phyloP scores from a whole-genome alignment of 2,113 vertebrate species.

The Colaptes auratus region DNA sequence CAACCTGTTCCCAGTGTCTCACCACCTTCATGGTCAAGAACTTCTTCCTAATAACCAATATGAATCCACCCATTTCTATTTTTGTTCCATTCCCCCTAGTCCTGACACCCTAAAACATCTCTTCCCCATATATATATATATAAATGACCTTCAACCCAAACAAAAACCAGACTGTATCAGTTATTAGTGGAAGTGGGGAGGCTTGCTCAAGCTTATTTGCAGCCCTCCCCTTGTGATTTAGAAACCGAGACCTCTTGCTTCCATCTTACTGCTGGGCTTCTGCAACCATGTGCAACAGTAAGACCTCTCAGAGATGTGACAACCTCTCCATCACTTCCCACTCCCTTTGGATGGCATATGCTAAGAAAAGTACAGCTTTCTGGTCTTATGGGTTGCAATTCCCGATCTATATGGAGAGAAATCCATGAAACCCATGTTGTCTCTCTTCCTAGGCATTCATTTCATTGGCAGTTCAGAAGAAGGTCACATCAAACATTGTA shows the following conservation, averaged over 20 bases:
- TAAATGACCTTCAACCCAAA: neutral
- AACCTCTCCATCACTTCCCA: neutral
- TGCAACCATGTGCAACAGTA: accelerated
- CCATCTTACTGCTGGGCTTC: neutral
- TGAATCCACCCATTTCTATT: no score
- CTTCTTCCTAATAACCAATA: no score
- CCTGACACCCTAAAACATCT: no score
- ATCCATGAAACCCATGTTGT: neutral
- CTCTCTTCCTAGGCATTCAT: neutral
- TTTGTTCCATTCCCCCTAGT: no score
- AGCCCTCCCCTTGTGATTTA: neutral
- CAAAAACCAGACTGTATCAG: neutral
- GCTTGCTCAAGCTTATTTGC: neutral
- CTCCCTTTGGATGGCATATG: neutral
- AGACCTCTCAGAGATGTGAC: neutral
- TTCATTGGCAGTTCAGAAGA: neutral
- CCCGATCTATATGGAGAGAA: neutral
- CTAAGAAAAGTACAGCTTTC: neutral
- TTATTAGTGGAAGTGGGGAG: neutral
- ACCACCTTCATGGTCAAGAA: no score
- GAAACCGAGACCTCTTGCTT: neutral
- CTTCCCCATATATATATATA: neutral
- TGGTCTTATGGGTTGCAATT: neutral
- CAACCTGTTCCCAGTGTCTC: no score
- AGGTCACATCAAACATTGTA: neutral